Base-by-base conservation (phyloP, 2,888 invertebrate genomes). In the Phasia obesa region DNA sequence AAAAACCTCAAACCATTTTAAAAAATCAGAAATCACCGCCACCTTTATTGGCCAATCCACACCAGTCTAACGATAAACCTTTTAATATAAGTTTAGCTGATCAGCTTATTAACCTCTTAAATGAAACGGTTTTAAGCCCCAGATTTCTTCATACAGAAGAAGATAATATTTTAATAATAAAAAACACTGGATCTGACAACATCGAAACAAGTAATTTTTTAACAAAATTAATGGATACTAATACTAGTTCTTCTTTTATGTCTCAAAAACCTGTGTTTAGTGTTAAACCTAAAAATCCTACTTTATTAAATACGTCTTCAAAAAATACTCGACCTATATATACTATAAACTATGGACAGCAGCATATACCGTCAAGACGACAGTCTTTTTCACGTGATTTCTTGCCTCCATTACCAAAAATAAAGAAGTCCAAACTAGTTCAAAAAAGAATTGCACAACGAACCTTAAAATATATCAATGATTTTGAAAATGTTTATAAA, bases 161-260 rank as follows among this genome's bases (percentile, higher is more conserved):
- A 13, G 73, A 79, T n/a, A 79, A 79, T 44, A 73, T 79, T 59
- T 23, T 79, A 7, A 31, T 79, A 13, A 73, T 79, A 59, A 79
- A 79, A 73, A 79, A 51, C 9, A 51, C 38, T 31, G 51, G 19
- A 0, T 60, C 51, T 3, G 44, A 35, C 1, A 47, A 47, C 7
- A 21, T 44, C 1, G 65, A 65, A 44, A 51, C 59, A 44, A 79
- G 71, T 11, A 67, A 17, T 65, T 65, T 65, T 31, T 65, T 79
- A 53, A n/a, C 7, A 44, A 62, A 65, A 49, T 19, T 65, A 4
- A 57, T 65, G 47, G 49, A 65, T 25, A 5, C n/a, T 15, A 35
- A 44, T n/a, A 35, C 0, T 4, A 11, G 11, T 7, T 47, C 7
- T n/a, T 11, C 13, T 17, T 0, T 19, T 19, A 0, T n/a, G 0